Base-by-base conservation (phyloP, 2,888 invertebrate genomes). In the Amphipyra tragopoginis region DNA sequence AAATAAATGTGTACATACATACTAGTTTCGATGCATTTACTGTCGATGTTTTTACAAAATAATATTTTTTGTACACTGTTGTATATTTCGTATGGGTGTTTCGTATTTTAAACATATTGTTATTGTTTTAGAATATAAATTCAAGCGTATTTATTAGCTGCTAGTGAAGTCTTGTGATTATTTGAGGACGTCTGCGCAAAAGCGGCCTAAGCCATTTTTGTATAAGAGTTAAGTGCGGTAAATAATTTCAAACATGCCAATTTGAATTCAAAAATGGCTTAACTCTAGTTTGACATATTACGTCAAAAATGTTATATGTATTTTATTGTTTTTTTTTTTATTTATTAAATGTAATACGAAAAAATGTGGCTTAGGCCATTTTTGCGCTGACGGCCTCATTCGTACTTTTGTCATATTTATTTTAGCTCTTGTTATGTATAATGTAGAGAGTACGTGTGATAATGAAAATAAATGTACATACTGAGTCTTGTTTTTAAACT, bases 1-100 rank as follows among this genome's bases (percentile, higher is more conserved):
- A 58, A 51, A 53, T 33, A 55, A 53, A 60, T 65, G 47, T 65
- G 47, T 70, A 71, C 21, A 70, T 75, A 60, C 29, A 47, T 51
- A 55, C 54, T 68, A 63, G 13, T 79, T 68, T 79, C n/a, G 68
- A 76, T 65, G 75, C 75, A 76, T 79, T 76, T 76, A 79, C 59
- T 60, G 58, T 62, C 55, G 14, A 60, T 54, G 39, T 70, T 59
- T 72, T 40, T 77, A 77, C 47, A 38, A 44, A 57, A 51, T 57
- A 65, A 48, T 33, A 43, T 44, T 36, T 65, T 72, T 49, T 61
- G 42, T 57, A 76, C 10, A 52, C 36, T 48, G 43, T 50, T 77
- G 52, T 72, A 72, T 54, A 70, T 42, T 69, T 56, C 52, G 39
- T 53, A 45, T 45, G 50, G 15, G 40, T 67, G 48, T 63, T 53